phyloP scores from a whole-genome alignment of 30 jellyfish, hydroid and myxozoan genomes.

The Cassiopea xamachana region DNA sequence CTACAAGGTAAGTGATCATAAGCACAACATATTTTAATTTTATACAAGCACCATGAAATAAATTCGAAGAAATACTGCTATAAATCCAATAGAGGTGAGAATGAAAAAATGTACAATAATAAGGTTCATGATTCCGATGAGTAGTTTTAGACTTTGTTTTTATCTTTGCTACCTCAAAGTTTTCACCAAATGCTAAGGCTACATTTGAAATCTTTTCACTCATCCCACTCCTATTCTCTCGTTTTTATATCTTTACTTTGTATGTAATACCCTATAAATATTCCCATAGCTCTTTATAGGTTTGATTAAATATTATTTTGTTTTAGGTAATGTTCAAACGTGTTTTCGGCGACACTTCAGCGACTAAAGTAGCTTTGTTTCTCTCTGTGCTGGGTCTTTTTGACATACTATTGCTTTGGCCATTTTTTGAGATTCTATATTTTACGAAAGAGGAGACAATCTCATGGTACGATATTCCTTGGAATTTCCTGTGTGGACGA shows the following conservation, averaged over 20 bases:
- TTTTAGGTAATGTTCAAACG: constrained; percentile 77
- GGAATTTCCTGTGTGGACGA: constrained; percentile 62
- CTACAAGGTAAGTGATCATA: constrained; percentile 42
- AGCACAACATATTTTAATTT: too few species aligned
- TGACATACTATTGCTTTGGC: constrained; percentile 50
- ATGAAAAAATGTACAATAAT: too few species aligned
- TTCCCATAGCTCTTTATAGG: not conserved
- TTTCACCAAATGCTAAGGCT: too few species aligned
- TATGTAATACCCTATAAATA: not conserved
- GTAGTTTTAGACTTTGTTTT: too few species aligned
- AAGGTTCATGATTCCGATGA: too few species aligned
- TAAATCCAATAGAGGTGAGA: too few species aligned
- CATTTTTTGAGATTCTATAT: constrained; percentile 48
- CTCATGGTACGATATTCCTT: constrained; percentile 61
- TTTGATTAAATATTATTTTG: not conserved
- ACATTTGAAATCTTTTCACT: too few species aligned
- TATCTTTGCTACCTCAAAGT: too few species aligned
- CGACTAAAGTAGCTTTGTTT: constrained; percentile 58
- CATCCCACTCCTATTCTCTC: too few species aligned
- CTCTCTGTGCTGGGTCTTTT: constrained; percentile 46
- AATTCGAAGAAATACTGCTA: too few species aligned
- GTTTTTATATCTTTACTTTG: too few species aligned
- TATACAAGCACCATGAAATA: too few species aligned
- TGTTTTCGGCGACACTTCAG: constrained; percentile 58
- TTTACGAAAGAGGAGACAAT: constrained; percentile 53